phyloP scores from a whole-genome alignment of 2,113 vertebrate species.

The Channa argus region DNA sequence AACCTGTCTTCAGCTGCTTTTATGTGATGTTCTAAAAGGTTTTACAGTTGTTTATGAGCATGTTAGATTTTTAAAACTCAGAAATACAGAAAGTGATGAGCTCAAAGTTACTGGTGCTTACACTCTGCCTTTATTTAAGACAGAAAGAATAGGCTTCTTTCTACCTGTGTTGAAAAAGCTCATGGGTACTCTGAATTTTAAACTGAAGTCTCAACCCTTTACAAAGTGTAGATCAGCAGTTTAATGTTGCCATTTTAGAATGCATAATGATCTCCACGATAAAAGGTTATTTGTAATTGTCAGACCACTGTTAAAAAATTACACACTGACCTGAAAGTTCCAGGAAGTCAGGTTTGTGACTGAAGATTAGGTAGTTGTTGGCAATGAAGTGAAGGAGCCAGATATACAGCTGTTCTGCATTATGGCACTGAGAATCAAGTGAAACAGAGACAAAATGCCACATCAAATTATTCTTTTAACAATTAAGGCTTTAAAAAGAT shows the following conservation, averaged over 20 bases:
- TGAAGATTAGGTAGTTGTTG: conserved; percentile 99
- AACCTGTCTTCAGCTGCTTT: not conserved
- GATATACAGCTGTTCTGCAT: conserved; percentile 93
- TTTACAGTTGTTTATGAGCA: no score
- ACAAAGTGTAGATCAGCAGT: not conserved
- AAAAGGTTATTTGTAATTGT: not conserved
- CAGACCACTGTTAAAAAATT: not conserved
- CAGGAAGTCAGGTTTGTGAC: conserved; percentile 96
- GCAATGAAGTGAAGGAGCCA: conserved; percentile 99
- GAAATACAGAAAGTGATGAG: no score
- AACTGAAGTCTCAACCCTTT: not conserved
- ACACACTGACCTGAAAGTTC: conserved; percentile 92
- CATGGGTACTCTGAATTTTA: not conserved
- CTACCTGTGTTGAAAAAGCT: not conserved
- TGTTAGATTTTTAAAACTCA: no score
- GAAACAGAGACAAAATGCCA: not conserved
- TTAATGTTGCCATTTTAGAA: not conserved
- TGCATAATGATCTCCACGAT: not conserved
- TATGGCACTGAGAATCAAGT: conserved; percentile 88
- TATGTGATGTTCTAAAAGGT: not conserved
- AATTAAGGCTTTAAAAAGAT: not conserved
- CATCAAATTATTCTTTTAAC: not conserved
- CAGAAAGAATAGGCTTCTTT: no score
- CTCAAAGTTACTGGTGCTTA: no score
- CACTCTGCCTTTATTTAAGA: not conserved